Evolutionary conservation across 30 jellyfish, hydroid and myxozoan genomes (phyloP), one percentile per base, ranked within the genome.

Genomic region (Pelagia noctiluca): DNA sequence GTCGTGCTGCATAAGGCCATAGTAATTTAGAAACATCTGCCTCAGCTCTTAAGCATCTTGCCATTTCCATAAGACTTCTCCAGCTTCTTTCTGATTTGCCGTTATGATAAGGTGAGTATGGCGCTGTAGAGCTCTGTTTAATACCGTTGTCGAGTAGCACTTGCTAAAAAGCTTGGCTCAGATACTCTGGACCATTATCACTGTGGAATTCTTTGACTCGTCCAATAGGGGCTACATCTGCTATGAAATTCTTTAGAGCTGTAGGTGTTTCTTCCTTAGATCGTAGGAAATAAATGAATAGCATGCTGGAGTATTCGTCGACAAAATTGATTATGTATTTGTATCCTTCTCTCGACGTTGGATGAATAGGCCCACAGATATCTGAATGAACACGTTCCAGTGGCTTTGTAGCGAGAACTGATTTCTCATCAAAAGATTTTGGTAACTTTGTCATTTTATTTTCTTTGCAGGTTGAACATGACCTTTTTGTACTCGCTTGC

Each of bases 41-140:
- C 8, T 76, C 80, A 2, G 79, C 63, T 52, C 79, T 0, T 60
- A 76, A 50, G 67, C 88, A 64, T 35, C 84, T 32, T 18, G 83
- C 89, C 83, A 53, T 35, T 52, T 76, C 88, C 88, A 76, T 35
- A 35, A 76, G 83, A 35, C 88, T 76, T 52, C 88, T 32, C 88
- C 88, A 76, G 23, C 49, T 57, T 34, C 80, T 29, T 66, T 76
- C 83, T 50, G 84, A 53, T 60, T 76, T 76, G 26, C 64, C 88
- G 35, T 76, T 0, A 30, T 42, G 83, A 13, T 13, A 60, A 22
- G 69, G 88, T 2, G 84, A 29, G 32, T 76, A 76, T 28, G 88
- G 88, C 64, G 18, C 33, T 30, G 88, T 50, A 23, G 88, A 53
- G 8, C 83, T 76, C 64, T 76, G 88, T 60, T 0, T 76, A 22